phyloP scores from a whole-genome alignment of 2,888 invertebrate genomes.

The Bellardia pandia region DNA sequence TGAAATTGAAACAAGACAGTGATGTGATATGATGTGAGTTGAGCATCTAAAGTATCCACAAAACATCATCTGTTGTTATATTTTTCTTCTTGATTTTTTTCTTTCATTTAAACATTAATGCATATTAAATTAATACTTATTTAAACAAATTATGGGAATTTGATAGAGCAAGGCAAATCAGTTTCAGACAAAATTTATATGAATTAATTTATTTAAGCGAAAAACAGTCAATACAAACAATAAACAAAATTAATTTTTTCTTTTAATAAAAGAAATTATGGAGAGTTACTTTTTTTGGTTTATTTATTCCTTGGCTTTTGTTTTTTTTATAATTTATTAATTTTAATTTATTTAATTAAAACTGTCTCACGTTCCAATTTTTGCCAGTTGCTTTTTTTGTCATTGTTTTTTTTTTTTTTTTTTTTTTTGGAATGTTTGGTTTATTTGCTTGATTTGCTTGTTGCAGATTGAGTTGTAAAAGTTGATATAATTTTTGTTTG shows the following conservation, averaged over 20 bases:
- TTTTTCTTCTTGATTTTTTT: no score
- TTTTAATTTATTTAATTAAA: background rate
- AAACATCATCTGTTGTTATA: constrained; percentile 20
- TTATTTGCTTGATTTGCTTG: background rate
- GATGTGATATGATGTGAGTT: constrained; percentile 4
- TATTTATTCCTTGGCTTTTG: background rate
- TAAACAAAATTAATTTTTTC: constrained; percentile 19
- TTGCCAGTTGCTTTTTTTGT: background rate
- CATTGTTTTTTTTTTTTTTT: background rate
- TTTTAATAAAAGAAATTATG: constrained; percentile 27
- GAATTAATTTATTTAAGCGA: constrained; percentile 18
- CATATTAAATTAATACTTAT: constrained; percentile 47
- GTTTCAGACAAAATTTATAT: constrained; percentile 22
- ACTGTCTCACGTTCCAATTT: constrained; percentile 57
- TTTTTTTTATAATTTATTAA: constrained; percentile 23
- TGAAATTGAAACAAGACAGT: constrained; percentile 55
- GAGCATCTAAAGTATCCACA: background rate
- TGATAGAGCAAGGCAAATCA: constrained; percentile 33
- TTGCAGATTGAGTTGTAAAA: constrained; percentile 37
- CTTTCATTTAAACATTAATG: constrained; percentile 36
- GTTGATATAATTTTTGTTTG: constrained; percentile 21
- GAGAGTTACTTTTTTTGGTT: background rate
- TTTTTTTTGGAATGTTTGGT: background rate
- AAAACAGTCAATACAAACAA: constrained; percentile 2
- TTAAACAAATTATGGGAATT: constrained; percentile 59